These are phyloP conservation scores for Mayetiola destructor DNA, from an alignment of 2,888 invertebrate species.

Conservation along the genomic window DNA sequence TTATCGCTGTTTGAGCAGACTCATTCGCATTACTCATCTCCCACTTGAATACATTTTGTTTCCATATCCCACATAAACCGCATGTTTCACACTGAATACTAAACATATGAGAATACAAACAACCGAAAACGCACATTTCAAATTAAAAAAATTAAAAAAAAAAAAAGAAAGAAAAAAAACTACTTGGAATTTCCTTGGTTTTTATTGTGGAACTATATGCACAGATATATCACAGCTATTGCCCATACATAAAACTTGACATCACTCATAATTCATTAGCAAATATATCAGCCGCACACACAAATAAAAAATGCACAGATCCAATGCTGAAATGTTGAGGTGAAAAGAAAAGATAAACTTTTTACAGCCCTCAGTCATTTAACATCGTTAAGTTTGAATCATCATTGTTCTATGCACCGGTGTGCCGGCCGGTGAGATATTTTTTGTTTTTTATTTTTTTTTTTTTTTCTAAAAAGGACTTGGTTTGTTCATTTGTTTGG, in stretches of 20 bases:
- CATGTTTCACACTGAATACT: not conserved
- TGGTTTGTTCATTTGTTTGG: too few species aligned
- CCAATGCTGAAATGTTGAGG: not conserved
- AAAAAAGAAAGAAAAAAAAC: not conserved
- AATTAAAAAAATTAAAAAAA: not conserved
- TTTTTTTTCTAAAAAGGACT: too few species aligned
- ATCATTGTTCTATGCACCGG: slow-evolving; percentile 7
- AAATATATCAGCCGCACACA: not conserved
- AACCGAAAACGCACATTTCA: too few species aligned
- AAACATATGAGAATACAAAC: too few species aligned
- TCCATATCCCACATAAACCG: slow-evolving; percentile 9
- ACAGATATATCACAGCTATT: not conserved
- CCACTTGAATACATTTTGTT: slow-evolving; percentile 5
- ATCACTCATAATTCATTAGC: slow-evolving; percentile 11
- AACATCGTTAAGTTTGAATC: not conserved
- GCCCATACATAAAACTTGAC: not conserved
- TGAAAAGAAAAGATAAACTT: not conserved
- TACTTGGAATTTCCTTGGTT: too few species aligned
- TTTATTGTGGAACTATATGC: not conserved
- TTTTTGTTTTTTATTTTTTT: too few species aligned
- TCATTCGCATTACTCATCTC: slow-evolving; percentile 11
- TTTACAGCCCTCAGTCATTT: not conserved
- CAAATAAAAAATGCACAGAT: not conserved
- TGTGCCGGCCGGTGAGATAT: slow-evolving; percentile 10
- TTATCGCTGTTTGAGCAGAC: slow-evolving; percentile 12